These are phyloP conservation scores for Heterotilapia buettikoferi DNA, from an alignment of 2,113 vertebrate species.

Conservation along the genomic window DNA sequence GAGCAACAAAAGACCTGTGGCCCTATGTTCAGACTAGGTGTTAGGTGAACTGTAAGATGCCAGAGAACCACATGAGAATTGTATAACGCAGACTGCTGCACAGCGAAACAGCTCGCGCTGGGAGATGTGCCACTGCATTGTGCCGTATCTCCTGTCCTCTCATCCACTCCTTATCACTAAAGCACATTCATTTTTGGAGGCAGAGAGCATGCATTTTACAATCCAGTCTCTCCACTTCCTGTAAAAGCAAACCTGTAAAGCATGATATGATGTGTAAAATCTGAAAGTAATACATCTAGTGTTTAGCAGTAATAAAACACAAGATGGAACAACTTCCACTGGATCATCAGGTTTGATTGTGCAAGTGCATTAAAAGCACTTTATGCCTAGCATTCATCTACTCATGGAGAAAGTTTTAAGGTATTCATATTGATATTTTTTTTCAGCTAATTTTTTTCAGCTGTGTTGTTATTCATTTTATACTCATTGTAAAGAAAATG, in stretches of 20 bases:
- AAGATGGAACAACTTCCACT: background rate
- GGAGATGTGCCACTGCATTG: constrained; percentile 61
- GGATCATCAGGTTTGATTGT: constrained; percentile 26
- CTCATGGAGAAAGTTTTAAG: background rate
- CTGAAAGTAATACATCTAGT: constrained; percentile 10
- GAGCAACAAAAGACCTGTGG: background rate
- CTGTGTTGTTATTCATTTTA: background rate
- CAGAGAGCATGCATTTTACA: constrained; percentile 59
- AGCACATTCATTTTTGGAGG: constrained; percentile 64
- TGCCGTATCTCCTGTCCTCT: constrained; percentile 61
- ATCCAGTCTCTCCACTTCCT: constrained; percentile 10
- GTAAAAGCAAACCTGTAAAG: constrained; percentile 27
- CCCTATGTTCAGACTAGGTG: constrained; percentile 31
- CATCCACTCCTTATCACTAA: constrained; percentile 65
- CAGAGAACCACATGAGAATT: constrained; percentile 32
- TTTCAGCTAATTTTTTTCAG: background rate
- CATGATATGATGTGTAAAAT: constrained; percentile 8
- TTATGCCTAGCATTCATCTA: background rate
- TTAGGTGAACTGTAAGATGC: constrained; percentile 29
- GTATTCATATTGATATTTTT: background rate
- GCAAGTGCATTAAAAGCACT: background rate
- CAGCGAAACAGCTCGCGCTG: constrained; percentile 46
- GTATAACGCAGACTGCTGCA: constrained; percentile 58
- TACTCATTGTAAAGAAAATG: background rate
- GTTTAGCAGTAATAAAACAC: constrained; percentile 28